A percentile compares a stretch with the other conserved stretches of the same genome.
phyloP scores from a whole-genome alignment of 2,888 invertebrate species.

The Piscicola geometra region DNA sequence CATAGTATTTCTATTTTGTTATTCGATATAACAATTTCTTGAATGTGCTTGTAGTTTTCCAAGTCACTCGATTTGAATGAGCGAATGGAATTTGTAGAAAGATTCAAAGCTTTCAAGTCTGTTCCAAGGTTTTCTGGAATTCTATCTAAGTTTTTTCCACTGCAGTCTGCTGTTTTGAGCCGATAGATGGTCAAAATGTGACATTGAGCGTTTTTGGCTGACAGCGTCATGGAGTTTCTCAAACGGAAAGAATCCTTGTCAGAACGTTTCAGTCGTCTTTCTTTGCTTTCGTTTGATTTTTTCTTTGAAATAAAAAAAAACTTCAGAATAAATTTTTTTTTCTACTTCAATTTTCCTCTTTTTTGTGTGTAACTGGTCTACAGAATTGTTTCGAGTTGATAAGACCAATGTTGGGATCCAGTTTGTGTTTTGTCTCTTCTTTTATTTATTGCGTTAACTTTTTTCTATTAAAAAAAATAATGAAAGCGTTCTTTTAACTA shows the following conservation, averaged over 20 bases:
- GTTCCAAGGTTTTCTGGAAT: constrained; percentile 39
- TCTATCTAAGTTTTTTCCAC: constrained; percentile 28
- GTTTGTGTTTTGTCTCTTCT: too few relatives aligned
- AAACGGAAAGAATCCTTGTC: too few relatives aligned
- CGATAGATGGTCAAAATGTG: constrained; percentile 40
- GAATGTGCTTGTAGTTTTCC: constrained; percentile 23
- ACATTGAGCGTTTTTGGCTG: constrained; percentile 26
- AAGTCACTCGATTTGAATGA: constrained; percentile 9
- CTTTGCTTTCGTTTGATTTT: not conserved
- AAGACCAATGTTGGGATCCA: too few relatives aligned
- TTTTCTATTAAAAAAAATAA: too few relatives aligned
- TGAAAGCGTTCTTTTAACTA: too few relatives aligned
- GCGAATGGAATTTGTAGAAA: constrained; percentile 39
- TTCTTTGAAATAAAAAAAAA: too few relatives aligned
- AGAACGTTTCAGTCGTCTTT: not conserved
- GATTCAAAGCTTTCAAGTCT: constrained; percentile 41
- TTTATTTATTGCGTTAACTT: too few relatives aligned
- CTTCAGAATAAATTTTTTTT: too few relatives aligned
- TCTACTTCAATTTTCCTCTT: too few relatives aligned
- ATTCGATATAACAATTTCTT: constrained; percentile 26
- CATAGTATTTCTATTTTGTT: constrained; percentile 13
- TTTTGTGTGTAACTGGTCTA: too few relatives aligned
- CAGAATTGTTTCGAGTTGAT: too few relatives aligned
- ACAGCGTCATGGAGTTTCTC: not conserved
- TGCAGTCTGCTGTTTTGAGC: constrained; percentile 42